Evolutionary conservation across 2,797 vertebrate genomes (phyloP).

Genomic region (Microctenopoma steveboyesi): DNA sequence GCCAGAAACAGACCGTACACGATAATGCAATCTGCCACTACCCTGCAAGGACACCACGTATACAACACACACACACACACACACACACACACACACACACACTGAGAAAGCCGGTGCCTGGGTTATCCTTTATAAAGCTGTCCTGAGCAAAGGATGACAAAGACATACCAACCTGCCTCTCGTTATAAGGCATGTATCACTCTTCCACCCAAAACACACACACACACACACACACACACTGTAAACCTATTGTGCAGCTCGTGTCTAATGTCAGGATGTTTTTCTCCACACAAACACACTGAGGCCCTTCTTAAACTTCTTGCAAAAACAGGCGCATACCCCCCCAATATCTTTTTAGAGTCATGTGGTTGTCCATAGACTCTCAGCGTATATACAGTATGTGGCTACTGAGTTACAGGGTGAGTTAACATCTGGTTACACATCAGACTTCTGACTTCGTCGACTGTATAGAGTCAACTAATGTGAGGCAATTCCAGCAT

Average conservation of each 20-base stretch:
- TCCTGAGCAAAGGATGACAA: conserved; percentile 17
- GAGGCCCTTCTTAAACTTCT: no score
- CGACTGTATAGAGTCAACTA: background rate
- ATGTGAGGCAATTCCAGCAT: background rate
- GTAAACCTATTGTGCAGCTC: no score
- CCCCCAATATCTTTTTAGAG: no score
- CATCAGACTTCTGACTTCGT: background rate
- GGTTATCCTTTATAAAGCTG: conserved; percentile 12
- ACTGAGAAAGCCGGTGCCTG: background rate
- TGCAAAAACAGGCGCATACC: no score
- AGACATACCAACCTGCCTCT: conserved; percentile 16
- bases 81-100: background rate
- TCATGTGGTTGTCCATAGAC: no score
- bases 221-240: background rate
- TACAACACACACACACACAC: background rate
- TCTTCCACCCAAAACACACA: background rate
- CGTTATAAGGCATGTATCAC: background rate
- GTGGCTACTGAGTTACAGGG: no score
- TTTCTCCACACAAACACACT: no score
- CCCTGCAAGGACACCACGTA: background rate
- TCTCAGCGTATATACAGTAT: no score
- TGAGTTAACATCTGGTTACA: background rate
- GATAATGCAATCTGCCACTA: conserved; percentile 57
- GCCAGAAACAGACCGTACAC: conserved; percentile 44
- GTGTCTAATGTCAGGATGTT: no score